Evolutionary conservation across 2,797 vertebrate genomes (phyloP), one percentile per base, ranked within the genome.

Genomic region (Mormyrus hasselquistii): DNA sequence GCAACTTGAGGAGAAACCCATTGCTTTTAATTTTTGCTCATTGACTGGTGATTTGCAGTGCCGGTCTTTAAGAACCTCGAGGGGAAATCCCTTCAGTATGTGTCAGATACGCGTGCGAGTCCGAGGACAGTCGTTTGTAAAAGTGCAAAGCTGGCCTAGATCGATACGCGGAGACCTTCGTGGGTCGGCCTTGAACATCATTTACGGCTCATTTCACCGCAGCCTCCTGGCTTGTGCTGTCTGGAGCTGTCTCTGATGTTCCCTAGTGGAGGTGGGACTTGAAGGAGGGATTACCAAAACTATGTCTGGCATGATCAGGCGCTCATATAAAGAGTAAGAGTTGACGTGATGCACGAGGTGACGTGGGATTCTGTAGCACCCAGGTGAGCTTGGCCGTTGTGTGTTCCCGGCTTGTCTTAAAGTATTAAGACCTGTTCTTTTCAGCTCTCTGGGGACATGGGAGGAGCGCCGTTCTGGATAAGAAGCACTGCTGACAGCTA

Each of bases 351-450:
- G 34, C 85, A 10, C 14, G 4, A 12, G 52, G 29, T 50, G 29
- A 52, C 34, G 29, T 12, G 25, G 2, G 38, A 41, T 16, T 10
- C 10, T n/a, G 53, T 8, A 87, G 52, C 53, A 22, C 14, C 85
- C 50, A 2, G 44, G 44, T 47, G 79, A n/a, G 19, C 8, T 84
- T 50, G 47, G 47, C 44, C 41, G 47, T 22, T 29, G 44, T 52
- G 22, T 49, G 44, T 44, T 50, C 82, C 47, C 9, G 8, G 82
- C 82, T 49, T 84, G 47, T 84, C 44, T 84, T 49, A 49, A 49
- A 84, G 47, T 52, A 84, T 84, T 49, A 84, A 84, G 82, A 14
- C 47, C 44, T 84, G 82, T 84, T 84, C 82, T 84, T 19, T 10
- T 25, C 9, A 0, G 73, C 41, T 84, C 82, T 49, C 47, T 29